Base-by-base conservation (phyloP, 2,888 invertebrate species). In the Anthophora plumipes region DNA sequence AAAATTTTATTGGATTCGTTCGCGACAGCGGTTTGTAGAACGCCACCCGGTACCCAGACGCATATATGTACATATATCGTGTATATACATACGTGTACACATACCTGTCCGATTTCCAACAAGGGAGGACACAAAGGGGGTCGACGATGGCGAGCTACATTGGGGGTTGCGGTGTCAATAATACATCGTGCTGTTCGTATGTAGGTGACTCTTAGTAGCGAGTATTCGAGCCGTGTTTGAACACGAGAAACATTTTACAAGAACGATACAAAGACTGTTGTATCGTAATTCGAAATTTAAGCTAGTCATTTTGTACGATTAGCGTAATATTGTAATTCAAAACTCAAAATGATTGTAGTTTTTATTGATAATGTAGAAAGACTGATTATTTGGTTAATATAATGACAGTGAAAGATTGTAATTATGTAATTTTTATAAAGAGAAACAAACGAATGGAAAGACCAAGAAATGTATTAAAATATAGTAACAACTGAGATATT, bases 91-190 rank as follows among this genome's bases (percentile, higher is more conserved):
- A 70, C 54, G 72, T 55, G 69, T 63, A 84, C 85, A 87, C 86
- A 85, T 89, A 89, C 88, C 89, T 90, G 89, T 88, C 88, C 89
- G 86, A 89, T 90, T 88, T 84, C 84, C 85, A 90, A 85, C 87
- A 84, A 85, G 88, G 84, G 85, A 85, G 88, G 83, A 85, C 86
- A 89, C 83, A 83, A 80, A 79, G 77, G 79, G 88, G 88, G 82
- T 87, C 84, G 88, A 74, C 82, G 88, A 85, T 89, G 86, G 88
- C 89, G 88, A 87, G 89, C 88, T 89, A 88, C 90, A 90, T 89
- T 88, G 89, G 88, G 89, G 90, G 89, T 90, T 90, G 88, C 82
- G 89, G 89, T 91, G 90, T 91, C 90, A 90, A 91, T 91, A 90
- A 90, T 90, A 89, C 90, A 90, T 88, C 88, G 89, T 77, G 86